Evolutionary conservation across 2,888 invertebrate genomes (phyloP).

Genomic region (Deroplatys truncata): DNA sequence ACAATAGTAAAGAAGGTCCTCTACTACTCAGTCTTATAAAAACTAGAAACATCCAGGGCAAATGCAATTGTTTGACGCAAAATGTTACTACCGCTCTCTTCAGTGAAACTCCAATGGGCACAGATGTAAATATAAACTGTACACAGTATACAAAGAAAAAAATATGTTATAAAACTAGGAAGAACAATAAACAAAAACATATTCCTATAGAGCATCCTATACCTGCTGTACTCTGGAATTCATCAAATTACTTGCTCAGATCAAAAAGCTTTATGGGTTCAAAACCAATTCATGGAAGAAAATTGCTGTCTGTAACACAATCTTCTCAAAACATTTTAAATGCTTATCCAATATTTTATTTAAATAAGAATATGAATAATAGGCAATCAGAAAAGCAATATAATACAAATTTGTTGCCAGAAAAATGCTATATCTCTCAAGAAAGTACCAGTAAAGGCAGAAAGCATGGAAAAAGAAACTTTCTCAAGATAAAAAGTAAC

Average conservation of each 20-base stretch:
- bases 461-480: neutral
- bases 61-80: neutral
- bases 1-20: neutral
- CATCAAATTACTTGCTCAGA: neutral
- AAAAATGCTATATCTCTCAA: neutral
- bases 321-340: neutral
- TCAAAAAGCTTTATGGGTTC: neutral
- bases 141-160: no score
- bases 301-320: neutral
- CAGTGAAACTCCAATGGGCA: neutral
- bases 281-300: neutral
- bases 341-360: neutral
- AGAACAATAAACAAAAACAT: neutral
- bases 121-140: no score
- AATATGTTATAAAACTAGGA: neutral
- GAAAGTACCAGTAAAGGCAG: neutral
- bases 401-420: neutral
- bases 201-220: neutral
- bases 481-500: neutral
- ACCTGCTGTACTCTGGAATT: neutral
- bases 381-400: neutral
- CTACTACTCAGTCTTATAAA: neutral
- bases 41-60: neutral
- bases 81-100: neutral
- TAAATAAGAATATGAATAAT: neutral